Percentiles rank a stretch among this genome's conserved stretches.
These are phyloP conservation scores for Coregonus ussuriensis DNA, from an alignment of 2,797 vertebrate genomes.

Conservation along the genomic window DNA sequence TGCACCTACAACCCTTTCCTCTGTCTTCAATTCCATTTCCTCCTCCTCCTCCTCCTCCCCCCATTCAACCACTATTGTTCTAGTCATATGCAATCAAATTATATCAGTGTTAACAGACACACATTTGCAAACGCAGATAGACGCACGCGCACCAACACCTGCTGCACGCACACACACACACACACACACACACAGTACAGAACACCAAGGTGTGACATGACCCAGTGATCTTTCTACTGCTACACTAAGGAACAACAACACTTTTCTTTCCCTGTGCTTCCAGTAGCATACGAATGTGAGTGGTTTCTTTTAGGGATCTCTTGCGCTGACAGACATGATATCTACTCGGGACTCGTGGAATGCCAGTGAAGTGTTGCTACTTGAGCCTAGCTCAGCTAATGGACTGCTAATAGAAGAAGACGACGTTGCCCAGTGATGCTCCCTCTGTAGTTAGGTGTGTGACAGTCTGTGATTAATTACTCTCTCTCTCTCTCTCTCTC, in stretches of 20 bases:
- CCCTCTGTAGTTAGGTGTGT: slow-evolving; percentile 20
- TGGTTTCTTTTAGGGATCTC: slow-evolving; percentile 12
- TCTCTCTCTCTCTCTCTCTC: background rate
- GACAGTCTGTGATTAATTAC: slow-evolving; percentile 59
- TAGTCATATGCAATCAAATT: background rate
- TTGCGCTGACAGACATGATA: slow-evolving; percentile 36
- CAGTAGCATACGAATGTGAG: background rate
- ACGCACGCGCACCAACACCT: background rate
- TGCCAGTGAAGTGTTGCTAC: slow-evolving; percentile 34
- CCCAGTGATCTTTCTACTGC: slow-evolving; percentile 25
- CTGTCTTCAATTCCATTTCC: too few relatives aligned
- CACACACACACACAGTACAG: background rate
- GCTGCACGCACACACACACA: background rate
- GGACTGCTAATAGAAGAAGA: slow-evolving; percentile 46
- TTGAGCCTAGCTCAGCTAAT: slow-evolving; percentile 52
- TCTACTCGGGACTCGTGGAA: background rate
- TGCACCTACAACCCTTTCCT: background rate
- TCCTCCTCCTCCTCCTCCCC: background rate
- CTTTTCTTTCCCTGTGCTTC: background rate
- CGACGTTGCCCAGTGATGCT: background rate
- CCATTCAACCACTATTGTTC: background rate
- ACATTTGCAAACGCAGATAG: background rate
- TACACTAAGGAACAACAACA: slow-evolving; percentile 30
- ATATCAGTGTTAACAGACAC: background rate
- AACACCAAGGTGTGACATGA: slow-evolving; percentile 25